Base-by-base conservation (phyloP, 2,888 invertebrate species). In the Megastigmus dorsalis region DNA sequence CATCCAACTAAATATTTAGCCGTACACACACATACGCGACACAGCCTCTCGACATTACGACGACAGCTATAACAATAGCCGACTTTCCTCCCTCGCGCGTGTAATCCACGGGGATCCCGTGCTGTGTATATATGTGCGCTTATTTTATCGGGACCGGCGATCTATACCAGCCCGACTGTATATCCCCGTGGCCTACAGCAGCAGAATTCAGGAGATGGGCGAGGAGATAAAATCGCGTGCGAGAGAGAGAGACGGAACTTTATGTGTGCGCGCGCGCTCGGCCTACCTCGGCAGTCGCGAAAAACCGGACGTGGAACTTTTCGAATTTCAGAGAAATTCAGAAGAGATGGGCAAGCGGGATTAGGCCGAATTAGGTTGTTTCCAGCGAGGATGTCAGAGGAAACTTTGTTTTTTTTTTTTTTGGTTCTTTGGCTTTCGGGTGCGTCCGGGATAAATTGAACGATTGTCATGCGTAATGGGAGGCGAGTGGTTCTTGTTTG, bases 1-100 rank as follows among this genome's bases (percentile, higher is more conserved):
- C 10, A 41, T n/a, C 38, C 28, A 65, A 20, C 45, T 74, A 80
- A 79, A 79, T 79, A 79, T 80, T 79, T 79, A 73, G 74, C 66
- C 71, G 65, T 26, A 23, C 10, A 43, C n/a, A 62, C 59, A n/a
- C n/a, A n/a, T n/a, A n/a, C n/a, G n/a, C n/a, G n/a, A n/a, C n/a
- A n/a, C n/a, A 45, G 43, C 66, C 28, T n/a, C n/a, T 30, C 57
- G 60, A 59, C 52, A 63, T 70, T 68, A 60, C 60, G 78, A 76
- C 76, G 77, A 78, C 79, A 77, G 73, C 54, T 48, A 60, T 59
- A 57, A 80, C 78, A 79, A 79, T 78, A 62, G 41, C 10, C 41
- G 10, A 7, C 70, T 38, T 38, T 38, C 38, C 10, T 10, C 28
- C n/a, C 26, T 33, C 55, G 5, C 6, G 63, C 33, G 65, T 41